Evolutionary conservation across 2,888 invertebrate species (phyloP), one percentile per base, ranked within the genome.

Genomic region (Leistus spinibarbis): DNA sequence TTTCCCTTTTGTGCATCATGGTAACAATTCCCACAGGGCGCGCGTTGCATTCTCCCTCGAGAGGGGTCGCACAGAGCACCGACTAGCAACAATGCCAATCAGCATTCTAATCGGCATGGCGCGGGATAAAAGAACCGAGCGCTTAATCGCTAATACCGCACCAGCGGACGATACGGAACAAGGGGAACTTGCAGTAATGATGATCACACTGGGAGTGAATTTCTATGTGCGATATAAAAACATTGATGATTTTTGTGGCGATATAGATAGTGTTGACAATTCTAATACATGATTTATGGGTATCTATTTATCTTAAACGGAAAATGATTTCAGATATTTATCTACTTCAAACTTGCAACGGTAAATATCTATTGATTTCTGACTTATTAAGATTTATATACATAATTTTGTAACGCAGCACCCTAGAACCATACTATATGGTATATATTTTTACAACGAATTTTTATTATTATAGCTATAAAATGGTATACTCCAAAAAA

Each of bases 21-120:
- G 24, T 13, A 5, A 40, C 17, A 64, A 23, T 68, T 68, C 68
- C 68, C 68, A 68, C 68, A 68, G 68, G 68, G 54, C 40, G 40
- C 40, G 40, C 7, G 40, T 40, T 40, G 40, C 5, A 40, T 13
- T 40, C 40, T 40, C 40, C 40, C 40, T 40, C 40, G 40, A 40
- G 40, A 40, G 40, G 40, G 40, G 40, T 5, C 40, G 40, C 5
- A 40, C 7, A 40, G 1, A 40, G 40, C 40, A 13, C 7, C 40
- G 40, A 40, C 40, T 40, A 40, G 13, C 23, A 13, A 68, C 68
- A 68, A 68, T 68, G 68, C 68, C 68, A 68, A 68, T 68, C 68
- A 68, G 24, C 24, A 68, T 20, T 23, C 68, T 68, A 68, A 68
- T 68, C 68, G 68, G 17, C 68, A 54, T 54, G 19, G 56, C n/a